phyloP scores from a whole-genome alignment of 2,888 invertebrate genomes.

The Furcula furcula region DNA sequence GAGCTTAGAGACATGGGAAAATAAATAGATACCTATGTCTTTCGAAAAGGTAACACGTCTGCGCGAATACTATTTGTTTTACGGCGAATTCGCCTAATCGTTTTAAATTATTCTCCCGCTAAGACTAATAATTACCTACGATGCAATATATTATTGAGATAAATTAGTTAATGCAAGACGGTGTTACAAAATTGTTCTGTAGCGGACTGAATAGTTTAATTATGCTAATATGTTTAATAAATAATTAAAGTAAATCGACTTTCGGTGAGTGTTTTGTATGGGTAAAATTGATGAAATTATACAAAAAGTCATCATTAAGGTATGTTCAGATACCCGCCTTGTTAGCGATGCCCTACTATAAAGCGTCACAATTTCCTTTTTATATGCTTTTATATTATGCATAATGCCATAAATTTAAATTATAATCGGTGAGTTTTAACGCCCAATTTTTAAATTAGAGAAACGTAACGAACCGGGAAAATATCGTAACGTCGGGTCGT shows the following conservation, averaged over 20 bases:
- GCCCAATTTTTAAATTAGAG: conserved; percentile 75
- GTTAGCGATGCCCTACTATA: conserved; percentile 56
- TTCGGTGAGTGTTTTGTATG: conserved; percentile 32
- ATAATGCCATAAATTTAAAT: conserved; percentile 72
- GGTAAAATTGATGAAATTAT: conserved; percentile 40
- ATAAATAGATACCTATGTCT: conserved; percentile 54
- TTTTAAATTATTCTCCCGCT: conserved; percentile 52
- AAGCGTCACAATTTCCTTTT: conserved; percentile 60
- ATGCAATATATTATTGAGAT: not conserved
- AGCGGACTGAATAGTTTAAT: conserved; percentile 7
- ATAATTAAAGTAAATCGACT: conserved; percentile 34
- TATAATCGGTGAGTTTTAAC: conserved; percentile 74
- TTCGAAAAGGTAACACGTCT: conserved; percentile 65
- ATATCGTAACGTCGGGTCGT: conserved; percentile 42
- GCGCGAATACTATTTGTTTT: conserved; percentile 78
- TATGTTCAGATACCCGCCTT: conserved; percentile 25
- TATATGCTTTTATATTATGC: conserved; percentile 57
- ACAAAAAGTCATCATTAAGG: conserved; percentile 40
- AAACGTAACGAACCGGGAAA: conserved; percentile 65
- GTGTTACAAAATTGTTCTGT: not conserved
- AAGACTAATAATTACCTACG: conserved; percentile 19
- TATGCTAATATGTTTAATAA: conserved; percentile 36
- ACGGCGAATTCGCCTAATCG: conserved; percentile 56
- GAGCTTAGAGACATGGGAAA: conserved; percentile 71
- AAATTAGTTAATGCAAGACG: not conserved